A percentile compares a stretch with the other conserved stretches of the same genome.
Conservation (phyloP, 92 coral and sea anemone species). For the Siderastrea radians region DNA sequence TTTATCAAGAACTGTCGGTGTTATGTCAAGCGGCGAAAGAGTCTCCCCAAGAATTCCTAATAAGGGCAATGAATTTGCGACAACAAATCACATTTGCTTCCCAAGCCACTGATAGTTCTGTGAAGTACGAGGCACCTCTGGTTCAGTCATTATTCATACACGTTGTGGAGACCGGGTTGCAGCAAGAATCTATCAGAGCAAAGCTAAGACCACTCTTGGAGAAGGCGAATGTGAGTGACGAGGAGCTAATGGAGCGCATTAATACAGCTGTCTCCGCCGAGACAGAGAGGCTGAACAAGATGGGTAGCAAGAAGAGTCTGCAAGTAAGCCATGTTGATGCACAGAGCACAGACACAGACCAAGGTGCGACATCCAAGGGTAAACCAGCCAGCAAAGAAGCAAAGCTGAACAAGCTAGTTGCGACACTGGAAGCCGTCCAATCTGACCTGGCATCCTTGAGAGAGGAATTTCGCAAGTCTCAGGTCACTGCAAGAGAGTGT, state of each 20-base stretch:
- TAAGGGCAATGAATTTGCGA: slow-evolving; percentile 55
- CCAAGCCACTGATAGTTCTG: slow-evolving; percentile 37
- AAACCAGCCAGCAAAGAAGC: too few relatives aligned
- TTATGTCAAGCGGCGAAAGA: slow-evolving; percentile 4
- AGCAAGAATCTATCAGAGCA: slow-evolving; percentile 52
- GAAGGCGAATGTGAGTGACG: slow-evolving; percentile 56
- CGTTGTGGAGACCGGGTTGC: slow-evolving; percentile 58
- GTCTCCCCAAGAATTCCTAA: slow-evolving; percentile 63
- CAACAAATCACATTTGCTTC: slow-evolving; percentile 60
- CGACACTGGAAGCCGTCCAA: too few relatives aligned
- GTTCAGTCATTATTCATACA: slow-evolving; percentile 60
- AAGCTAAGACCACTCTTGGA: slow-evolving; percentile 52
- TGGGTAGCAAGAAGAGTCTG: not conserved
- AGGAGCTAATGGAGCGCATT: slow-evolving; percentile 10
- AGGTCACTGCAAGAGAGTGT: too few relatives aligned
- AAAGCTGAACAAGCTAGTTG: too few relatives aligned
- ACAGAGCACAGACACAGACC: too few relatives aligned
- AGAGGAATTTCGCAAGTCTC: too few relatives aligned
- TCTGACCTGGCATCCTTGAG: too few relatives aligned
- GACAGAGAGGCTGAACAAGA: not conserved
- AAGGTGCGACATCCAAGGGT: too few relatives aligned
- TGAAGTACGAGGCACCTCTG: slow-evolving; percentile 51
- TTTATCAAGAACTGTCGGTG: not conserved
- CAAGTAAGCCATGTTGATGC: not conserved
- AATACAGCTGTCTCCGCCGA: not conserved